Conservation (phyloP, 2,888 invertebrate species). For the Eugnorisma glareosa region DNA sequence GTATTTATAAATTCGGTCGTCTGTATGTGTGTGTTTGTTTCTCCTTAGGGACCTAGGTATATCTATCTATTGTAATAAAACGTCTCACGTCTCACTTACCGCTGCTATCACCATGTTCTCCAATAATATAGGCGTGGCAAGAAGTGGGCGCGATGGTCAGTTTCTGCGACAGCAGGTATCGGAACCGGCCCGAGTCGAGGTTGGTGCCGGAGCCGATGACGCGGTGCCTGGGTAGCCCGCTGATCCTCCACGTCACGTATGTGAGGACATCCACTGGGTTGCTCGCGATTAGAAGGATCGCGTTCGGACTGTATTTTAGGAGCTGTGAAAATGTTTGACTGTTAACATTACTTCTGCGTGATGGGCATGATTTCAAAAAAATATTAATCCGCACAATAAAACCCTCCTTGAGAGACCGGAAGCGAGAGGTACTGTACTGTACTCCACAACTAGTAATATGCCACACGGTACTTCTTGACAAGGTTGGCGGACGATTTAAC, state of each 20-base stretch:
- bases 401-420: background rate
- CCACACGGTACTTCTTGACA: background rate
- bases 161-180: conserved; percentile 96
- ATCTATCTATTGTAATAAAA: background rate
- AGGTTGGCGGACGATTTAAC: background rate
- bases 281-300: conserved; percentile 96
- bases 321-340: conserved; percentile 82
- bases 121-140: conserved; percentile 98
- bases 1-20: background rate
- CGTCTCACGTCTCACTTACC: conserved; percentile 83
- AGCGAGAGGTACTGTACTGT: background rate
- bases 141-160: conserved; percentile 95
- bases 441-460: too few species aligned
- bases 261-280: conserved; percentile 98
- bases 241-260: conserved; percentile 98
- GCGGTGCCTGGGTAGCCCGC: conserved; percentile 96
- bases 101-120: conserved; percentile 98
- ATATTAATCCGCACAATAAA: background rate
- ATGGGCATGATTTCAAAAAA: background rate
- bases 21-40: background rate
- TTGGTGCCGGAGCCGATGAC: conserved; percentile 98
- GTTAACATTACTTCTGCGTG: background rate
- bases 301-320: conserved; percentile 95
- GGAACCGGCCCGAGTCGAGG: conserved; percentile 97
- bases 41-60: background rate